Conservation (phyloP, 2,888 invertebrate species). For the Polymixis lichenea region DNA sequence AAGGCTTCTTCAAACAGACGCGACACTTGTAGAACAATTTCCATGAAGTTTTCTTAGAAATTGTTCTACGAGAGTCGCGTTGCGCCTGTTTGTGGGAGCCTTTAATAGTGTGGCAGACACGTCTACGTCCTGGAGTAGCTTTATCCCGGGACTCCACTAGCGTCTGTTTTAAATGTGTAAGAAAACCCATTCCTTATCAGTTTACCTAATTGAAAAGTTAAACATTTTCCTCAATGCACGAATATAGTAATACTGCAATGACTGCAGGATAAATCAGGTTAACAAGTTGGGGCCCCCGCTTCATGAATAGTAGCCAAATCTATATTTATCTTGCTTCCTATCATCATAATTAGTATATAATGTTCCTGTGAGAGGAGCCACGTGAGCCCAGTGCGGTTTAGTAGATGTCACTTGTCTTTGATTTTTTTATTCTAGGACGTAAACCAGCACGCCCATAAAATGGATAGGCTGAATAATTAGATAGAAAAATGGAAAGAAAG, state of each 20-base stretch:
- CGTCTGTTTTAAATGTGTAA: neutral
- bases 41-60: too few relatives aligned
- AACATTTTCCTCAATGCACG: neutral
- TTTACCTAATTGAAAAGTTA: neutral
- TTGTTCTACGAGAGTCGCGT: too few relatives aligned
- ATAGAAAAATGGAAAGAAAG: neutral
- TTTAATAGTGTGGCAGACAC: too few relatives aligned
- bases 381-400: too few relatives aligned
- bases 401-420: too few relatives aligned
- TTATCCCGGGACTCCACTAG: neutral
- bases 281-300: neutral
- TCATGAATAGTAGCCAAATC: neutral
- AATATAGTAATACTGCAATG: neutral
- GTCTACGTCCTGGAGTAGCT: neutral
- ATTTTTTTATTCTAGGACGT: too few relatives aligned
- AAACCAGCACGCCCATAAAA: too few relatives aligned
- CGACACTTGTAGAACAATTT: too few relatives aligned
- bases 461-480: neutral
- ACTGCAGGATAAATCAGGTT: neutral
- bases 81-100: too few relatives aligned
- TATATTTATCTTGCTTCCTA: neutral
- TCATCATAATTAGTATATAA: too few relatives aligned
- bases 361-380: too few relatives aligned
- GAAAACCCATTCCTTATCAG: constrained; percentile 4
- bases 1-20: too few relatives aligned